A percentile compares a stretch with the other conserved stretches of the same genome.
Evolutionary conservation across 2,888 invertebrate genomes (phyloP).

Genomic region (Metalampra italica): DNA sequence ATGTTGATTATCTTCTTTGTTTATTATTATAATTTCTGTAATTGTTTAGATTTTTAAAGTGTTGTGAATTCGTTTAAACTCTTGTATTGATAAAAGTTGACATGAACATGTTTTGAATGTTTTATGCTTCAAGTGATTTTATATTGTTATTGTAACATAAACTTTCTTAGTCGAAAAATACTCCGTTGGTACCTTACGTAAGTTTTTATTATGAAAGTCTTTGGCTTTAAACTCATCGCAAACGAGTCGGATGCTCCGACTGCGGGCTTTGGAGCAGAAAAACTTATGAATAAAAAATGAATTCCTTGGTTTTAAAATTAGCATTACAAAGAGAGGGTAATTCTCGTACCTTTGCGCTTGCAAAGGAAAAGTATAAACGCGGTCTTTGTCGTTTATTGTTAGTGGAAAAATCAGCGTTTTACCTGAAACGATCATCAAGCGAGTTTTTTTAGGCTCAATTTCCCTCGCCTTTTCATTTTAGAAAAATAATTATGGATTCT

Average conservation of each 20-base stretch:
- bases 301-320: slow-evolving; percentile 78
- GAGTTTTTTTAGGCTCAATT: slow-evolving; percentile 3
- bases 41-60: too few relatives aligned
- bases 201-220: slow-evolving; percentile 35
- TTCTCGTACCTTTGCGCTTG: slow-evolving; percentile 70
- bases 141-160: too few relatives aligned
- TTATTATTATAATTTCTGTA: too few relatives aligned
- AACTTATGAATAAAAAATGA: slow-evolving; percentile 79
- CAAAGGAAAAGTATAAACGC: slow-evolving; percentile 67
- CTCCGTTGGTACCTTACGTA: slow-evolving; percentile 11
- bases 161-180: too few relatives aligned
- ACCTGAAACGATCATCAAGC: slow-evolving; percentile 15
- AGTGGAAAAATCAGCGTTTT: slow-evolving; percentile 62
- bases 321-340: slow-evolving; percentile 76
- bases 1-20: too few relatives aligned
- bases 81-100: too few relatives aligned
- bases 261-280: slow-evolving; percentile 72
- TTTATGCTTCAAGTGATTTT: too few relatives aligned
- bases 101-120: too few relatives aligned
- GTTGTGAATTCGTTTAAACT: too few relatives aligned
- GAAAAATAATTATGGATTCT: too few relatives aligned
- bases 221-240: slow-evolving; percentile 62
- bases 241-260: slow-evolving; percentile 67
- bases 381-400: slow-evolving; percentile 62
- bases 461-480: too few relatives aligned